These are phyloP conservation scores for Gerris lacustris DNA, from an alignment of 2,888 invertebrate species.

Conservation along the genomic window DNA sequence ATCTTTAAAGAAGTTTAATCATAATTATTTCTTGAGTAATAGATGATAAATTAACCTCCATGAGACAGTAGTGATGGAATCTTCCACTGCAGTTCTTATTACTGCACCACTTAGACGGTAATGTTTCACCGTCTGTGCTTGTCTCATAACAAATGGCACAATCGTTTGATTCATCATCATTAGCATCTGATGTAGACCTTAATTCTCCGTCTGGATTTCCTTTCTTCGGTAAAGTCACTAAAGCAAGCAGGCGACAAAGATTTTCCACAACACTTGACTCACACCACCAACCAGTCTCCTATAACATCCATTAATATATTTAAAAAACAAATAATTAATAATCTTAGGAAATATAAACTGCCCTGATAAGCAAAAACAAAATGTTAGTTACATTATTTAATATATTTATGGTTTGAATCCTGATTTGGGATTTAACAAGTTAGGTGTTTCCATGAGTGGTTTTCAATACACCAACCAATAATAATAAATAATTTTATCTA, in stretches of 20 bases:
- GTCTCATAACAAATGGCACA: not conserved
- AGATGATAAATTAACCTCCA: not conserved
- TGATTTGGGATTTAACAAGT: too few species aligned
- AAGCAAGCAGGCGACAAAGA: not conserved
- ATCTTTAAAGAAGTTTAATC: too few species aligned
- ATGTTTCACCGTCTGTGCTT: not conserved
- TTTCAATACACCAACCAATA: too few species aligned
- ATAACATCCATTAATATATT: not conserved
- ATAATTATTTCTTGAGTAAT: too few species aligned
- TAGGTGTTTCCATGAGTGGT: too few species aligned
- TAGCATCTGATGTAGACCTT: too few species aligned
- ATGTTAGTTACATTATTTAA: too few species aligned
- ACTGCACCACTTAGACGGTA: not conserved
- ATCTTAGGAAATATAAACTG: too few species aligned
- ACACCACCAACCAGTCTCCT: not conserved
- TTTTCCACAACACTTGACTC: constrained; percentile 1
- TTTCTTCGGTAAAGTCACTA: not conserved
- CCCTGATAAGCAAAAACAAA: too few species aligned
- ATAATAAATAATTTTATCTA: too few species aligned
- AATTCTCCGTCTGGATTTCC: not conserved
- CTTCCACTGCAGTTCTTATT: not conserved
- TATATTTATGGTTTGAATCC: too few species aligned
- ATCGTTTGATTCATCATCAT: not conserved
- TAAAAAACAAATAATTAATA: too few species aligned
- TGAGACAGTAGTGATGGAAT: not conserved